phyloP scores from a whole-genome alignment of 2,113 vertebrate species.

The Oxyura jamaicensis region DNA sequence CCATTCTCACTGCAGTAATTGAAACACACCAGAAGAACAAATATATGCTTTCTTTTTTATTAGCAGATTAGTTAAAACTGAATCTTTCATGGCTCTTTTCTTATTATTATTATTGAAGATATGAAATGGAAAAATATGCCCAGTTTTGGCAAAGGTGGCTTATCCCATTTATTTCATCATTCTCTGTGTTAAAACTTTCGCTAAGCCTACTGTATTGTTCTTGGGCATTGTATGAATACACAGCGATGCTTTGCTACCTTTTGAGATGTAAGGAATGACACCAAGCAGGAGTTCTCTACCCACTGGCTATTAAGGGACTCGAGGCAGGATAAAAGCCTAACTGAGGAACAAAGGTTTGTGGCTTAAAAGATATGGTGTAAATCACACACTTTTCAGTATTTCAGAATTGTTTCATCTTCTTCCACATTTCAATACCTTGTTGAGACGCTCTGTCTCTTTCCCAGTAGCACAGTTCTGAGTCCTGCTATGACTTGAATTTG shows the following conservation, averaged over 20 bases:
- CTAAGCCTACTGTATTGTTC: not conserved
- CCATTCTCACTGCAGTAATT: not conserved
- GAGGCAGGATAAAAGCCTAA: fast-evolving
- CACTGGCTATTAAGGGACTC: not conserved
- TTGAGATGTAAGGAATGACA: not conserved
- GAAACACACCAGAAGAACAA: not conserved
- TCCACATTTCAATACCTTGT: not conserved
- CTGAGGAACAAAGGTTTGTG: not conserved
- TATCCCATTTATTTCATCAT: not conserved
- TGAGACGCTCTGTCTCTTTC: not conserved
- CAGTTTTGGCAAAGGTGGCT: not conserved
- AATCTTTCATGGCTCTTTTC: not conserved
- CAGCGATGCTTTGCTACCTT: not conserved
- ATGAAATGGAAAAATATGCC: not conserved
- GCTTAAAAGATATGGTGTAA: not conserved
- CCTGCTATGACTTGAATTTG: not conserved
- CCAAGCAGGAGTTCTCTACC: not conserved
- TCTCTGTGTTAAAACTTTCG: not conserved
- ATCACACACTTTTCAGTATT: not conserved
- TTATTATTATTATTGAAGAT: not conserved
- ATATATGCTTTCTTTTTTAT: not conserved
- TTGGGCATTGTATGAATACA: not conserved
- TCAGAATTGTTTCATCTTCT: not conserved
- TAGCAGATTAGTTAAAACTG: not conserved
- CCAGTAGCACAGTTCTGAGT: not conserved